Conservation (phyloP, 2,888 invertebrate genomes). For the Coleophora deauratella region DNA sequence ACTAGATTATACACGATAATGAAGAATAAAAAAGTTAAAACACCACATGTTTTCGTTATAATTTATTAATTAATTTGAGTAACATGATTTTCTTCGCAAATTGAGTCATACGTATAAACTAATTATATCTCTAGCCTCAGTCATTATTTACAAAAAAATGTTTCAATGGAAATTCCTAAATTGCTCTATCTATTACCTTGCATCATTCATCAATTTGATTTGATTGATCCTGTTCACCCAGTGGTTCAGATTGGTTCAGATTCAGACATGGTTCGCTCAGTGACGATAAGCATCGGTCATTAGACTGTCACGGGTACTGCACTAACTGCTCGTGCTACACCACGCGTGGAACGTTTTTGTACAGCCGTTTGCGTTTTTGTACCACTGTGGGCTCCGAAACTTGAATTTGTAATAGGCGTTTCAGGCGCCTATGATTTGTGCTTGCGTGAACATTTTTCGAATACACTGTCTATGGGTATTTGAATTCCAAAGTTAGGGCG, state of each 20-base stretch:
- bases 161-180: no score
- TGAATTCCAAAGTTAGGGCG: no score
- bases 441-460: slow-evolving; percentile 14
- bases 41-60: no score
- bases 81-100: no score
- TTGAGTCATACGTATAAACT: no score
- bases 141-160: no score
- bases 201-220: background rate
- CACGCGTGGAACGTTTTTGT: slow-evolving; percentile 61
- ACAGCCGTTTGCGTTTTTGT: slow-evolving; percentile 24
- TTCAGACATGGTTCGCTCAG: background rate
- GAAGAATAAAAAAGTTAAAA: no score
- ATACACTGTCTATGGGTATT: no score
- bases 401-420: slow-evolving; percentile 24
- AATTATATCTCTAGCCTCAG: no score
- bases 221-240: background rate
- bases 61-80: no score
- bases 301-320: slow-evolving; percentile 61
- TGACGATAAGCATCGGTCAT: slow-evolving; percentile 62
- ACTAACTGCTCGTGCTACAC: slow-evolving; percentile 53
- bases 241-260: background rate
- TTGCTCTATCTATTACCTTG: no score
- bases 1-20: no score
- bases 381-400: slow-evolving; percentile 20
- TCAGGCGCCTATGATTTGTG: slow-evolving; percentile 61